These are phyloP conservation scores for Thumatha senex DNA, from an alignment of 2,888 invertebrate genomes.

Conservation along the genomic window DNA sequence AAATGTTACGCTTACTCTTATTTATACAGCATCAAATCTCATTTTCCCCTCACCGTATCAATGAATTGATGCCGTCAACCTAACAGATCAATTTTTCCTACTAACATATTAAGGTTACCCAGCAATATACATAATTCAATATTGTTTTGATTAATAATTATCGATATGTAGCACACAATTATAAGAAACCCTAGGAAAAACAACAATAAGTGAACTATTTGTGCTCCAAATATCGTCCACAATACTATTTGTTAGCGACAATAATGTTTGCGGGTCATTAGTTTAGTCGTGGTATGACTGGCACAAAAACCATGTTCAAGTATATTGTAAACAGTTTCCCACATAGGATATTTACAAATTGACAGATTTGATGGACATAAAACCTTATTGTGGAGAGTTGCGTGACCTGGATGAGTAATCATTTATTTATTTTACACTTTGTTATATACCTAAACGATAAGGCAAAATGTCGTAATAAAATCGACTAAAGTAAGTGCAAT, in stretches of 20 bases:
- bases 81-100: no score
- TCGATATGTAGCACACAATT: neutral
- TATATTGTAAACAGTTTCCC: conserved; percentile 11
- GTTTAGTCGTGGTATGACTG: conserved; percentile 12
- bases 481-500: no score
- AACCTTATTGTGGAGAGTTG: neutral
- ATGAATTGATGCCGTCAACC: no score
- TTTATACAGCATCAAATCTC: no score
- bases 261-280: conserved; percentile 24
- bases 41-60: no score
- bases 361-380: conserved; percentile 1
- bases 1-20: no score
- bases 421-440: neutral
- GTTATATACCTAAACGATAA: no score
- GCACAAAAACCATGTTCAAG: conserved; percentile 13
- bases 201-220: neutral
- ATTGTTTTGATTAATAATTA: neutral
- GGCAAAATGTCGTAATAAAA: no score
- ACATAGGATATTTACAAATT: conserved; percentile 1
- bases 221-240: neutral
- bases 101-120: neutral
- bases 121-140: neutral
- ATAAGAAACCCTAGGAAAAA: neutral
- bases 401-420: neutral
- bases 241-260: conserved; percentile 12